A percentile compares a stretch with the other conserved stretches of the same genome.
Conservation (phyloP, 2,113 vertebrate genomes). For the Rostratula benghalensis region DNA sequence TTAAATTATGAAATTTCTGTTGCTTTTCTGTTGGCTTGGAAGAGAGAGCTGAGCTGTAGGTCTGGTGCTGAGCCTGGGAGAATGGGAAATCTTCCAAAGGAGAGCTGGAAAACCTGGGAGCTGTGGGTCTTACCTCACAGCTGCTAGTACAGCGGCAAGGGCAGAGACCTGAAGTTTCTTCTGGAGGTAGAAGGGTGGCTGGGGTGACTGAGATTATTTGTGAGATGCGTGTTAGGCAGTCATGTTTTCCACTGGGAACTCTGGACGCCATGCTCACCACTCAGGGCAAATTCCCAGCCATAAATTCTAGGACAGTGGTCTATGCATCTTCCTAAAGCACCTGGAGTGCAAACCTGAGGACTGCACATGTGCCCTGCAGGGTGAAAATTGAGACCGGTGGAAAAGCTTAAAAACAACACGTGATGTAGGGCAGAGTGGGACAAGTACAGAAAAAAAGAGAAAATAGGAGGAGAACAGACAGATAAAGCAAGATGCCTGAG, state of each 20-base stretch:
- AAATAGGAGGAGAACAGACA: neutral
- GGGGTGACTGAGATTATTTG: neutral
- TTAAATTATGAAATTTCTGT: neutral
- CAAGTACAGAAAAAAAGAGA: neutral
- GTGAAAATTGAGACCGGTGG: neutral
- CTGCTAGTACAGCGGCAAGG: too few species aligned
- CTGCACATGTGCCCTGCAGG: neutral
- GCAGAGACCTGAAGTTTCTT: neutral
- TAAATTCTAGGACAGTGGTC: neutral
- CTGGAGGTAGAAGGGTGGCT: neutral
- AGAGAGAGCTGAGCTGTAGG: neutral
- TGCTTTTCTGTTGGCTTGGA: neutral
- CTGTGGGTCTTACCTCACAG: neutral
- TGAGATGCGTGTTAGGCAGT: neutral
- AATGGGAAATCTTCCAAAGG: neutral
- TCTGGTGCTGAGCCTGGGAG: neutral
- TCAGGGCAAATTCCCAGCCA: neutral
- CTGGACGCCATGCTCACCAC: neutral
- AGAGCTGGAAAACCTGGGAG: neutral
- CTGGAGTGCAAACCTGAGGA: neutral
- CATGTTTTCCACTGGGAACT: neutral
- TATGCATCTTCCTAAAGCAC: neutral
- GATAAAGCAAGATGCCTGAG: neutral
- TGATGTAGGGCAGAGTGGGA: neutral
- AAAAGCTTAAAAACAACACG: neutral